phyloP scores from a whole-genome alignment of 2,888 invertebrate species.

The Lydus trimaculatus region DNA sequence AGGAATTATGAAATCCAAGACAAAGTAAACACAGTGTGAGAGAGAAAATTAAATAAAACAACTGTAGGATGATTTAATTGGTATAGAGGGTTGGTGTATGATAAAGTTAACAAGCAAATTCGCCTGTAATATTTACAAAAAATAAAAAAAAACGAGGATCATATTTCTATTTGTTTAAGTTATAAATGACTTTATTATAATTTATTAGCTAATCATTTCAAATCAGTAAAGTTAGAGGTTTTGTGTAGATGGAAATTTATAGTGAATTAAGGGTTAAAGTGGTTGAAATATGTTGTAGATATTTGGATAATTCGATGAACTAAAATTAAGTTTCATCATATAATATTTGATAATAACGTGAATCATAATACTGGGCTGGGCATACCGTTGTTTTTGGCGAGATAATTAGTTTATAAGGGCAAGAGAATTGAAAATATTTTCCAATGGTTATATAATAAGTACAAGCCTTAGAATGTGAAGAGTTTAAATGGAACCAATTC shows the following conservation, averaged over 20 bases:
- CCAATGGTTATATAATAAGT: background rate
- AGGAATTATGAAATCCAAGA: slow-evolving; percentile 33
- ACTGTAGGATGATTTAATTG: slow-evolving; percentile 22
- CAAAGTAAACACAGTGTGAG: slow-evolving; percentile 24
- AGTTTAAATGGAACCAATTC: slow-evolving; percentile 32
- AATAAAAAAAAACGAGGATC: too few relatives aligned
- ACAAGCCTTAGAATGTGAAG: slow-evolving; percentile 35
- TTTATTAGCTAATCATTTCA: background rate
- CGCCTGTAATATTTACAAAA: too few relatives aligned
- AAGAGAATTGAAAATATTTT: background rate
- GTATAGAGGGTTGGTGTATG: background rate
- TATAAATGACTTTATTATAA: background rate
- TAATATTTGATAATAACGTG: too few relatives aligned
- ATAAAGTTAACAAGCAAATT: too few relatives aligned
- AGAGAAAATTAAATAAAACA: slow-evolving; percentile 33
- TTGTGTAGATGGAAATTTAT: too few relatives aligned
- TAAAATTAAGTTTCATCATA: too few relatives aligned
- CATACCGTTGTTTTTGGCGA: background rate
- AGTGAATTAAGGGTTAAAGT: too few relatives aligned
- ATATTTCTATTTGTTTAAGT: too few relatives aligned
- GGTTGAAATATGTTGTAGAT: too few relatives aligned
- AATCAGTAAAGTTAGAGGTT: too few relatives aligned
- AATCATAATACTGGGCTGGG: too few relatives aligned
- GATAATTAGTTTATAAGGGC: background rate
- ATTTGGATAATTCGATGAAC: too few relatives aligned